Conservation (phyloP, 2,797 vertebrate genomes). For the Manis crassicaudata region DNA sequence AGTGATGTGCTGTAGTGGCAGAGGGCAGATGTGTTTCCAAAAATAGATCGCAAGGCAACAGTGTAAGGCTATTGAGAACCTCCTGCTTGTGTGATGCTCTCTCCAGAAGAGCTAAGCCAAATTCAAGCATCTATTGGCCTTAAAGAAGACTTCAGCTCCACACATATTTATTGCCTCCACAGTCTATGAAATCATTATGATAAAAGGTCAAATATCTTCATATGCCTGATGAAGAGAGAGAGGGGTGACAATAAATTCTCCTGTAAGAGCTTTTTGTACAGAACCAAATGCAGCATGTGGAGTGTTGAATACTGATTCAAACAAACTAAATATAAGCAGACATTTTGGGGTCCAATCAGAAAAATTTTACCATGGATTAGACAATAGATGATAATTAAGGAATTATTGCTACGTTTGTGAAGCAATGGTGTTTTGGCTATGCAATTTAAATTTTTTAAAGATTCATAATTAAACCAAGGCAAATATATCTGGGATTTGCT, state of each 20-base stretch:
- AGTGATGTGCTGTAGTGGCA: background rate
- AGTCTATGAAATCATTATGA: slow-evolving; percentile 9
- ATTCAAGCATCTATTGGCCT: slow-evolving; percentile 30
- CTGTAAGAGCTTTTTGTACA: background rate
- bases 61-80: background rate
- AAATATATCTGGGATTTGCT: background rate
- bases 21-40: slow-evolving; percentile 49
- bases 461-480: background rate
- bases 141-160: background rate
- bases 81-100: background rate
- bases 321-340: background rate
- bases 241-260: slow-evolving; percentile 1
- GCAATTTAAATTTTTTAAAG: background rate
- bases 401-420: background rate
- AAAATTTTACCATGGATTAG: background rate
- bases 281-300: background rate
- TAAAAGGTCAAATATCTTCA: slow-evolving; percentile 41
- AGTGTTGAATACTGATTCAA: background rate
- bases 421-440: background rate
- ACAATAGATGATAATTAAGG: background rate
- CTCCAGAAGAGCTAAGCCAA: background rate
- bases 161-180: background rate
- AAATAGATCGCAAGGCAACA: slow-evolving; percentile 36
- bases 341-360: background rate
- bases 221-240: slow-evolving; percentile 18